Evolutionary conservation across 2,888 invertebrate species (phyloP), one percentile per base, ranked within the genome.

Genomic region (Drosophila flavopinicola): DNA sequence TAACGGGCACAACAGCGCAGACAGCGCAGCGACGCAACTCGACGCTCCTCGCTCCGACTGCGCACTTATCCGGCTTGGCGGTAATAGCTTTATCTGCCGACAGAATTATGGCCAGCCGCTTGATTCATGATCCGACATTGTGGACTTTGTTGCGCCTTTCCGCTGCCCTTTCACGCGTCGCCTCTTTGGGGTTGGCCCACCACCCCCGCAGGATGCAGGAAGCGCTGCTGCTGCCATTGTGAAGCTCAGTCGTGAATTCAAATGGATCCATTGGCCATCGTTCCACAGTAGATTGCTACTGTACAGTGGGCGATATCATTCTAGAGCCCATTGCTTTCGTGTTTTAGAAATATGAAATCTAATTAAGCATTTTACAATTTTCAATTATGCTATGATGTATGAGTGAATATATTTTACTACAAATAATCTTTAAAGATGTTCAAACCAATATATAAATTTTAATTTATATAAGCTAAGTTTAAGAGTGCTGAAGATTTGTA

Each of bases 81-180:
- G 84, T 90, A 90, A 89, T 90, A 88, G 89, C 89, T 89, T 88
- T 89, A 89, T 89, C 89, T 90, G 90, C 88, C 86, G 87, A 90
- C 84, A 88, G 89, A 89, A 88, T 89, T 88, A 90, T 89, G 88
- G 80, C 66, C 83, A 82, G 76, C 66, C 76, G 78, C 77, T 84
- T 89, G 90, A 90, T 89, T 89, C 90, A 89, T 89, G 85, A 85
- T 79, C 74, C 79, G 15, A 47, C 64, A 63, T 58, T 67, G 73
- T 58, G 68, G 66, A 69, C 71, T 59, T 69, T 61, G 65, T 63
- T 75, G 59, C 44, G 65, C 64, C 64, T 57, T 53, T 73, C 15
- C 23, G 24, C 54, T 49, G 20, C 56, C 58, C 45, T 49, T 41
- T 54, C 10, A 20, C 30, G 42, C n/a, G 27, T 49, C 42, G 24